These are phyloP conservation scores for Meleagris gallopavo DNA, from an alignment of 2,113 vertebrate genomes.

Conservation along the genomic window DNA sequence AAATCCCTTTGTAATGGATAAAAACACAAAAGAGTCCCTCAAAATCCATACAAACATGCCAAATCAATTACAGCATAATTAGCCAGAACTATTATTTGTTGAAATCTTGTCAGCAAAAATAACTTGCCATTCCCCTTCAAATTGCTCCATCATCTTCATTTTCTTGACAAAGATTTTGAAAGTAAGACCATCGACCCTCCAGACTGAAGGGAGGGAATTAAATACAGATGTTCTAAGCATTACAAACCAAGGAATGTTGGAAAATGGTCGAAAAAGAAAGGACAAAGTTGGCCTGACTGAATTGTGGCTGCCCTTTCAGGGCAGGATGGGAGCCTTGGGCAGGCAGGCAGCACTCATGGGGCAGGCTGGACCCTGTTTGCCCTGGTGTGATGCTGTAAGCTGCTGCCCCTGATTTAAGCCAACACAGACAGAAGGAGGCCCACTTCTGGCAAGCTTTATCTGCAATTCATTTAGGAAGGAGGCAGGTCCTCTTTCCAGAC, in stretches of 20 bases:
- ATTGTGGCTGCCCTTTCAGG: rapidly evolving
- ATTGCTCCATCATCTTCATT: not conserved
- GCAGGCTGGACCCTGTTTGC: not conserved
- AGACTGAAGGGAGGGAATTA: not conserved
- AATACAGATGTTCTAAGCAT: constrained; percentile 4
- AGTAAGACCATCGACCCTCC: not conserved
- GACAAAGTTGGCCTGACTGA: not conserved
- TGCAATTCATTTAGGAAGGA: constrained; percentile 60
- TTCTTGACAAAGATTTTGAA: not conserved
- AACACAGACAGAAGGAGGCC: not conserved
- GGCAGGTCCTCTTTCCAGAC: constrained; percentile 27
- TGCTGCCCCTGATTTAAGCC: not conserved
- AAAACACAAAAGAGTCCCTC: not conserved
- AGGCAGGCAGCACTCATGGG: not conserved
- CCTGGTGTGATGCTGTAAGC: not conserved
- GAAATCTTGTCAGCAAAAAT: constrained; percentile 55
- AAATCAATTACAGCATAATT: constrained; percentile 35
- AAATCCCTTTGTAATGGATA: constrained; percentile 9
- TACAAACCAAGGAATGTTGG: not conserved
- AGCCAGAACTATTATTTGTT: constrained; percentile 38
- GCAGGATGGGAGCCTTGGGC: not conserved
- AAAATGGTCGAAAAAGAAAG: not conserved
- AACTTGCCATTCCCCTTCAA: not conserved
- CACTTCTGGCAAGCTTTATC: constrained; percentile 31
- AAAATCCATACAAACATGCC: not conserved